Conservation (phyloP, 2,888 invertebrate species). For the Phoronis australis region DNA sequence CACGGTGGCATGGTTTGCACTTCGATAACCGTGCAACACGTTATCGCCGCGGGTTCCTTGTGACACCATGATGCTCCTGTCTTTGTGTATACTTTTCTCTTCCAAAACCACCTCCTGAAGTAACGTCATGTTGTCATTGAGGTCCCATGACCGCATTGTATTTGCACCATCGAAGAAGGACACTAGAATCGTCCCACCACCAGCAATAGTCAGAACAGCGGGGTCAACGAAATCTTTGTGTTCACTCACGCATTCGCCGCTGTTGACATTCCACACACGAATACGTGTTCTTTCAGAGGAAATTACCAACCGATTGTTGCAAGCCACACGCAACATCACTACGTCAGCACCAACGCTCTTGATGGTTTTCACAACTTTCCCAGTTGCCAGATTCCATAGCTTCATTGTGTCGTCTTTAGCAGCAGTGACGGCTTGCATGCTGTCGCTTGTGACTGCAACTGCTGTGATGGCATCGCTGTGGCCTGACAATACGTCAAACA, state of each 20-base stretch:
- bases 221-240: slow-evolving; percentile 37
- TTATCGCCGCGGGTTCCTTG: slow-evolving; percentile 28
- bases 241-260: slow-evolving; percentile 23
- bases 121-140: slow-evolving; percentile 22
- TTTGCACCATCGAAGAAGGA: slow-evolving; percentile 42
- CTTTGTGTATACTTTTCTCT: slow-evolving; percentile 32
- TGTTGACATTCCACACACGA: slow-evolving; percentile 33
- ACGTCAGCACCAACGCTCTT: slow-evolving; percentile 36
- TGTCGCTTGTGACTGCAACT: slow-evolving; percentile 36
- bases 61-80: slow-evolving; percentile 33
- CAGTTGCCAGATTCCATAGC: slow-evolving; percentile 42
- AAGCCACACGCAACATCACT: slow-evolving; percentile 24
- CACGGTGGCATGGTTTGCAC: slow-evolving; percentile 31
- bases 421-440: slow-evolving; percentile 36
- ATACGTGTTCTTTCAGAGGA: slow-evolving; percentile 37
- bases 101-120: slow-evolving; percentile 24
- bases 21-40: slow-evolving; percentile 39
- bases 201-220: slow-evolving; percentile 32
- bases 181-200: slow-evolving; percentile 32
- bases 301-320: slow-evolving; percentile 27
- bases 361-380: slow-evolving; percentile 37
- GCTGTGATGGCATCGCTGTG: slow-evolving; percentile 45
- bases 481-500: slow-evolving; percentile 43
- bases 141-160: slow-evolving; percentile 34
- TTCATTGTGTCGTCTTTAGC: slow-evolving; percentile 45